Evolutionary conservation across 2,113 vertebrate species (phyloP).

Genomic region (Chaenocephalus aceratus): DNA sequence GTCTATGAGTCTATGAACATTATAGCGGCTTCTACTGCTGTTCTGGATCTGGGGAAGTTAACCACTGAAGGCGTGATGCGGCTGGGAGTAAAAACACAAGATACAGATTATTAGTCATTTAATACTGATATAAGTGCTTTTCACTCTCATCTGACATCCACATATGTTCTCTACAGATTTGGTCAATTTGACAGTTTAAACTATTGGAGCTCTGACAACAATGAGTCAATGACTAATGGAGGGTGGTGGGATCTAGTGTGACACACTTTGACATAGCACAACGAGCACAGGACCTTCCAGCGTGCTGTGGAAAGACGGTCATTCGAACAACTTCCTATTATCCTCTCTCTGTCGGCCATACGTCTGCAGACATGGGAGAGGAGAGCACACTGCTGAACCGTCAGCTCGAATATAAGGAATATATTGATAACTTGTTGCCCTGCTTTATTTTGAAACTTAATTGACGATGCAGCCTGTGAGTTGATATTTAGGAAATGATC

Average conservation of each 20-base stretch:
- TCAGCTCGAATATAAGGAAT: too few relatives aligned
- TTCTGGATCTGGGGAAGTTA: conserved; percentile 59
- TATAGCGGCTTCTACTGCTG: conserved; percentile 15
- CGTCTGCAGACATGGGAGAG: too few relatives aligned
- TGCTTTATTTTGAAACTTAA: too few relatives aligned
- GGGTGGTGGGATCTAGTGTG: neutral
- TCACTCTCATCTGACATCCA: neutral
- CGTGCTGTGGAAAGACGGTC: neutral
- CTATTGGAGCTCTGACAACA: neutral
- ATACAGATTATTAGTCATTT: conserved; percentile 42
- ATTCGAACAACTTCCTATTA: conserved; percentile 12
- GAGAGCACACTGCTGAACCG: too few relatives aligned
- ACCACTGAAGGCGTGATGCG: conserved; percentile 44
- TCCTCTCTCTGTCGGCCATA: neutral
- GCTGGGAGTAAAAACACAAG: conserved; percentile 28
- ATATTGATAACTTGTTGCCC: too few relatives aligned
- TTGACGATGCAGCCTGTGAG: too few relatives aligned
- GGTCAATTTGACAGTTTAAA: neutral
- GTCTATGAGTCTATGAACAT: conserved; percentile 17
- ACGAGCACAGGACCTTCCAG: neutral
- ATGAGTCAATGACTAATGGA: neutral
- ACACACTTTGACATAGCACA: neutral
- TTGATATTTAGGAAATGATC: neutral
- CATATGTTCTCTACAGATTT: neutral
- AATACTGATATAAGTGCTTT: conserved; percentile 25